Evolutionary conservation across 1,140 invertebrate species (phyloP), one percentile per base, ranked within the genome.

Genomic region (Euwallacea fornicatus): DNA sequence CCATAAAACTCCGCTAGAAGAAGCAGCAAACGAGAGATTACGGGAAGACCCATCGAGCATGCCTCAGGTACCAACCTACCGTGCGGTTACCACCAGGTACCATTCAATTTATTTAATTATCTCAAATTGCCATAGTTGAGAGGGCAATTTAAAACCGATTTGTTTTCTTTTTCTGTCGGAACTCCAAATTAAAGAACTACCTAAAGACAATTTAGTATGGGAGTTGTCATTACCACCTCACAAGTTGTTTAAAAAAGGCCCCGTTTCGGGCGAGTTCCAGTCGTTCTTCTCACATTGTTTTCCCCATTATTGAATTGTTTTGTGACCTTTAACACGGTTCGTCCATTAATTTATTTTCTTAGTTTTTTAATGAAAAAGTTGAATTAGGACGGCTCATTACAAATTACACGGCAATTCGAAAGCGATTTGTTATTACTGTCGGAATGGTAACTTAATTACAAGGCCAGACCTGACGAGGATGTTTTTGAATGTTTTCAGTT

Each of bases 391-490:
- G 42, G 42, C 9, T 44, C 42, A 62, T 62, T 62, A 62, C 42
- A 44, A 62, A 62, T 44, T 62, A 62, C 15, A 53, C 53, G 42
- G 62, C 47, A 64, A 64, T 64, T 64, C 16, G 33, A 64, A 64
- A 64, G 47, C 62, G 47, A 64, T 64, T 64, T 64, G 47, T 64
- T 53, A 15, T 62, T 62, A 44, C 41, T 50, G 62, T 64, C 62
- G 47, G 62, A 65, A 53, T 21, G n/a, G 47, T 15, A 15, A 54
- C 62, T 54, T 65, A 65, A 65, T 65, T 65, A 65, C 50, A 65
- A 54, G 62, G 9, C 13, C 9, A 50, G 46, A 50, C 9, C 21
- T 33, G 1, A 33, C 21, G 21, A 33, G 21, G 21, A 33, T 33
- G 21, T 33, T 33, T 33, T 33, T 33, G 21, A 33, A 33, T 33